These are phyloP conservation scores for Eciton burchellii DNA, from an alignment of 1,140 invertebrate species.

Conservation along the genomic window DNA sequence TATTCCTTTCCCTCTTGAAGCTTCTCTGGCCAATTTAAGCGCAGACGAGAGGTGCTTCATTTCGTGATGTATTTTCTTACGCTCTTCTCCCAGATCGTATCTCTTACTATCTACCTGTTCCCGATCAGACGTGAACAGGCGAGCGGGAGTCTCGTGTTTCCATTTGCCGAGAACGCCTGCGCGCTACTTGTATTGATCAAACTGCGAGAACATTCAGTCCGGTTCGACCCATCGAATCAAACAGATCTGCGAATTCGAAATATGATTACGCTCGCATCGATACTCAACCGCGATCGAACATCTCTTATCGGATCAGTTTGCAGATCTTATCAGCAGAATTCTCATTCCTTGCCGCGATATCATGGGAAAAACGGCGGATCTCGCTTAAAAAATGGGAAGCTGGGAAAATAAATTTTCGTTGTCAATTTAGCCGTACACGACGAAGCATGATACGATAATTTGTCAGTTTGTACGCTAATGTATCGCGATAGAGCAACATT, in stretches of 20 bases:
- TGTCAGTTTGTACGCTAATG: too few relatives aligned
- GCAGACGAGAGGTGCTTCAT: not conserved
- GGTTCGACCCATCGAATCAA: constrained; percentile 72
- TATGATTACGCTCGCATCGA: constrained; percentile 58
- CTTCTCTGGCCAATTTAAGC: constrained; percentile 26
- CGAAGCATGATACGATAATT: too few relatives aligned
- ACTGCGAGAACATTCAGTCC: constrained; percentile 70
- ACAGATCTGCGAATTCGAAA: constrained; percentile 69
- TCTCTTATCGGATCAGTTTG: constrained; percentile 7
- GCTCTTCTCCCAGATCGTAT: not conserved
- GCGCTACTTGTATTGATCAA: constrained; percentile 76
- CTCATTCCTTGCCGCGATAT: too few relatives aligned
- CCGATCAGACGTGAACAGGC: constrained; percentile 59
- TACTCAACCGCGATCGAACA: not conserved
- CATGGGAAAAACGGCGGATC: not conserved
- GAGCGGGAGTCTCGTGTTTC: constrained; percentile 63
- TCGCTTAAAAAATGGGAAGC: not conserved
- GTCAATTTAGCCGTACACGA: too few relatives aligned
- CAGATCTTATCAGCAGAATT: constrained; percentile 11
- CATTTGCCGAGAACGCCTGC: constrained; percentile 69
- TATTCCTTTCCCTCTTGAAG: not conserved
- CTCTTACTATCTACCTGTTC: constrained; percentile 59
- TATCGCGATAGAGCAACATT: not conserved
- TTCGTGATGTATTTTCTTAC: constrained; percentile 4
- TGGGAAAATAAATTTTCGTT: too few relatives aligned